Evolutionary conservation across 2,888 invertebrate genomes (phyloP).

Genomic region (Entomobrya multifasciata): DNA sequence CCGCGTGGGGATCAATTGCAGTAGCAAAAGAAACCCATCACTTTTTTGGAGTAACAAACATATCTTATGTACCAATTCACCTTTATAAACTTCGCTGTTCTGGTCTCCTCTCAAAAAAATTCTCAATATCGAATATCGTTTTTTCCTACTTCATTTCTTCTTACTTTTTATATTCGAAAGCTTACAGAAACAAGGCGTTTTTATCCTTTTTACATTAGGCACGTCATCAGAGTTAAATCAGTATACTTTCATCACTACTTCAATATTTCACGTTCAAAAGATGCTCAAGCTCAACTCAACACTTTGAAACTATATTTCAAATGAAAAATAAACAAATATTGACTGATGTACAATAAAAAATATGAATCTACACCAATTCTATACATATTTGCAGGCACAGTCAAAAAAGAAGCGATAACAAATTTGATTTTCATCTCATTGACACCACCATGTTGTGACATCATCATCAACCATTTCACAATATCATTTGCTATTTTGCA

Average conservation of each 20-base stretch:
- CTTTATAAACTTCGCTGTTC: background rate
- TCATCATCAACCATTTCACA: conserved; percentile 23
- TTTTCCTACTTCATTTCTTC: background rate
- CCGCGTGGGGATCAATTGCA: conserved; percentile 51
- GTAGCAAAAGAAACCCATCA: background rate
- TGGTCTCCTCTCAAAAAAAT: conserved; percentile 30
- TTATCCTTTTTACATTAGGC: conserved; percentile 19
- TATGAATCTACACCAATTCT: too few relatives aligned
- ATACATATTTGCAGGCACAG: too few relatives aligned
- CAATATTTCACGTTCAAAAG: conserved; percentile 22
- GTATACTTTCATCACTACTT: conserved; percentile 31
- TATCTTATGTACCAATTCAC: conserved; percentile 64
- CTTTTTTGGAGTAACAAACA: background rate
- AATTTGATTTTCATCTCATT: conserved; percentile 59
- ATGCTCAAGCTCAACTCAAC: background rate
- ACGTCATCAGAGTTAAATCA: conserved; percentile 18
- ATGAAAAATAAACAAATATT: background rate
- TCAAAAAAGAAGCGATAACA: conserved; percentile 33
- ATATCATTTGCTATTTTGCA: conserved; percentile 18
- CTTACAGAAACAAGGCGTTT: conserved; percentile 31
- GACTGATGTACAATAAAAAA: conserved; percentile 1
- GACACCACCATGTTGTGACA: background rate
- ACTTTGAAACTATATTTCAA: conserved; percentile 14
- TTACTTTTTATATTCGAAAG: background rate
- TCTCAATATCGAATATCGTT: conserved; percentile 53